Evolutionary conservation across 2,797 vertebrate species (phyloP), one percentile per base, ranked within the genome.

Genomic region (Tokudaia muenninki): DNA sequence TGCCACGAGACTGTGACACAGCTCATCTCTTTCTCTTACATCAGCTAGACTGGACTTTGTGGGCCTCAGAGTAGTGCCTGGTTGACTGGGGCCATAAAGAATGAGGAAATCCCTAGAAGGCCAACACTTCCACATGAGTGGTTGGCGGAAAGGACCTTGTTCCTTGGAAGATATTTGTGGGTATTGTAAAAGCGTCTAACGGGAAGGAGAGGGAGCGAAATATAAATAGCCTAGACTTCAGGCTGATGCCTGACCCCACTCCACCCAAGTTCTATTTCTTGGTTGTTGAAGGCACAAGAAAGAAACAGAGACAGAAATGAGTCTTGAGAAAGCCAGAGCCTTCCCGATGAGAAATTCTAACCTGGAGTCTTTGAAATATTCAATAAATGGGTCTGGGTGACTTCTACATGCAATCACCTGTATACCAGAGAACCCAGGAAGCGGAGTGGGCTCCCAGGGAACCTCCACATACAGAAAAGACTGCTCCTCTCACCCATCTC

Each of bases 381-480:
- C 4, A 52, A 52, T 52, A 41, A 57, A 47, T 57, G 52, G 14
- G 13, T 83, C 79, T 16, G 10, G 24, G 47, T 79, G 37, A 8
- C 65, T 52, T 91, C 78, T 52, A 17, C 31, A 37, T 12, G 22
- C 47, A 90, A 87, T 67, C 52, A 13, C n/a, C 61, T 57, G 3
- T 86, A 91, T 67, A 47, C 31, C 63, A 74, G 65, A 70, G 92
- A 93, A 63, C 41, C 29, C 41, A 26, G 75, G 72, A 94, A 77
- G 14, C 31, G 41, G 65, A 16, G 31, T 59, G 72, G 86, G 34
- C 47, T 37, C n/a, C 78, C 72, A 3, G 87, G 82, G 59, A 91
- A 57, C 41, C n/a, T 94, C 80, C 21, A 41, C 52, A 70, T 52
- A 91, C 61, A 97, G 90, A 96, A 41, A 41, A 41, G 4, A 14